A percentile compares a stretch with the other conserved stretches of the same genome.
Evolutionary conservation across 2,797 vertebrate genomes (phyloP).

Genomic region (Coccyzus lansbergi): DNA sequence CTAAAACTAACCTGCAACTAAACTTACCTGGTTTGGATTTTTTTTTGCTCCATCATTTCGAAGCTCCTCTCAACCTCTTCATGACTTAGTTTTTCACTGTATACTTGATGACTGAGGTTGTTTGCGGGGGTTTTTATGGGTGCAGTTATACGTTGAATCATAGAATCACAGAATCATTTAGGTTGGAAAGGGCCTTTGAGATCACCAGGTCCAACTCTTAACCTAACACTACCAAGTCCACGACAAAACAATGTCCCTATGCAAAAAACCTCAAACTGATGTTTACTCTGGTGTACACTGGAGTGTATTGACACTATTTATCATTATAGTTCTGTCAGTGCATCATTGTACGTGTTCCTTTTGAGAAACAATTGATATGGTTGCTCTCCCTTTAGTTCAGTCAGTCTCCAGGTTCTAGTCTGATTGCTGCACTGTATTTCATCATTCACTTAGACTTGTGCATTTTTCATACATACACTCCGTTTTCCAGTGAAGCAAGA

Average conservation of each 20-base stretch:
- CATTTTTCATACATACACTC: background rate
- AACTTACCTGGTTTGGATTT: rapidly evolving
- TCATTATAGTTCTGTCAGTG: background rate
- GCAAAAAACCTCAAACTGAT: background rate
- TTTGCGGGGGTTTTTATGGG: rapidly evolving
- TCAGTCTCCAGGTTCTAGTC: background rate
- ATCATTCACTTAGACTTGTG: background rate
- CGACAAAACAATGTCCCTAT: no score
- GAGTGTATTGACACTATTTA: background rate
- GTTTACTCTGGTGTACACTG: rapidly evolving
- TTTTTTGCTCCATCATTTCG: background rate
- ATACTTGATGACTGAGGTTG: background rate
- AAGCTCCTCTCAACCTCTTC: background rate
- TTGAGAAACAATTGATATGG: background rate
- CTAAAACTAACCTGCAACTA: background rate
- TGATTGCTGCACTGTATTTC: background rate
- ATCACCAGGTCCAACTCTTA: no score
- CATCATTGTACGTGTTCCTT: background rate
- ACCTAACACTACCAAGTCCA: no score
- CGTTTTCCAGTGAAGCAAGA: background rate
- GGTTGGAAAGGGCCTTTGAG: no score
- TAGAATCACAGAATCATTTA: no score
- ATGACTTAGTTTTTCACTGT: background rate
- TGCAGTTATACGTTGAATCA: background rate
- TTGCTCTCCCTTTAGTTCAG: background rate